phyloP scores from a whole-genome alignment of 2,797 vertebrate genomes.

The Champsocephalus esox region DNA sequence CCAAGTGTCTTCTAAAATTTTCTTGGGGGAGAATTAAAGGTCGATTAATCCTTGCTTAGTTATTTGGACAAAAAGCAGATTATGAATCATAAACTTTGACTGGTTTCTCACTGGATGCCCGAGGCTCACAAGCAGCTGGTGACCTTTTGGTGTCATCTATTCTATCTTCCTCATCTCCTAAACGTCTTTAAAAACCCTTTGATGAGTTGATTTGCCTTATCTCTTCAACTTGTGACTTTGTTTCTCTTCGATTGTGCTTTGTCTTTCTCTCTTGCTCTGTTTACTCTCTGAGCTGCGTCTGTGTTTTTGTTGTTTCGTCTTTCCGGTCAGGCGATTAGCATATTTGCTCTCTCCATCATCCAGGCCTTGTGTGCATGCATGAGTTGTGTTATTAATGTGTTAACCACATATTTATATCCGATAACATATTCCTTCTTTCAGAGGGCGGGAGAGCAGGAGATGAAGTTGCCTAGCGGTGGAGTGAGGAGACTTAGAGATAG shows the following conservation, averaged over 20 bases:
- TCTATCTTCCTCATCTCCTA: constrained; percentile 13
- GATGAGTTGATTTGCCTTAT: constrained; percentile 21
- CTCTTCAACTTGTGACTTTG: constrained; percentile 4
- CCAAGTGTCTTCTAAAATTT: not conserved
- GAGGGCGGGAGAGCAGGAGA: constrained; percentile 6
- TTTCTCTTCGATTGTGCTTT: constrained; percentile 16
- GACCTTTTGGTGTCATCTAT: not conserved
- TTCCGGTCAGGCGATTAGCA: constrained; percentile 53
- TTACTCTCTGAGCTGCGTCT: constrained; percentile 9
- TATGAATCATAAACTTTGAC: constrained; percentile 1
- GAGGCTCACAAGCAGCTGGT: not conserved
- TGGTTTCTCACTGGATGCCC: not conserved
- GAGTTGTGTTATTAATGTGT: constrained; percentile 23
- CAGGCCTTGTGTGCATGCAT: not conserved
- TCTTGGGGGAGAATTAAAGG: not conserved
- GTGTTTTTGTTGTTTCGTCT: constrained; percentile 27
- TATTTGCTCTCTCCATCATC: constrained; percentile 52
- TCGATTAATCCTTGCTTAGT: not conserved
- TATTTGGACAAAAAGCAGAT: constrained; percentile 6
- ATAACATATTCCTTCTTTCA: constrained; percentile 54
- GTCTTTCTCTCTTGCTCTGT: constrained; percentile 29
- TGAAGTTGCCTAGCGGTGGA: constrained; percentile 31
- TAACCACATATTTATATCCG: constrained; percentile 25
- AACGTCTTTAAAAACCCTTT: constrained; percentile 32
- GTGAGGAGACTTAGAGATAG: constrained; percentile 68